phyloP scores from a whole-genome alignment of 2,888 invertebrate species.

The Merodon equestris region DNA sequence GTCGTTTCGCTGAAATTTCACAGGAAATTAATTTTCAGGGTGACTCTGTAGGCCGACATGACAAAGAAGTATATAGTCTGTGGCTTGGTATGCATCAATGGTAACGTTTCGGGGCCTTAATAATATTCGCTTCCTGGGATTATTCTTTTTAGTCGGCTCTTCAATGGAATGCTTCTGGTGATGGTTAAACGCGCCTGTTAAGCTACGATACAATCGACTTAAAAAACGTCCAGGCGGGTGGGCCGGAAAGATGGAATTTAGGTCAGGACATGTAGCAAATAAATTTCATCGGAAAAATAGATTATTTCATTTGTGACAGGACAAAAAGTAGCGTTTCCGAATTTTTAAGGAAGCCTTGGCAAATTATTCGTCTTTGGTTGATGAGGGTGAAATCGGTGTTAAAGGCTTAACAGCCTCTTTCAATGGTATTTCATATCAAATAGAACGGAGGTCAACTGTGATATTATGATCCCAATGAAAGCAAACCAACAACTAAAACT shows the following conservation, averaged over 20 bases:
- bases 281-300: conserved; percentile 41
- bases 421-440: no score
- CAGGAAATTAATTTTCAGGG: conserved; percentile 62
- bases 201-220: conserved; percentile 36
- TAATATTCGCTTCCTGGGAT: conserved; percentile 26
- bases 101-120: conserved; percentile 2
- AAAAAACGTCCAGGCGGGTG: conserved; percentile 33
- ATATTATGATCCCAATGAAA: no score
- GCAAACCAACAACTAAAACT: no score
- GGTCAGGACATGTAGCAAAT: conserved; percentile 35
- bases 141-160: conserved; percentile 3
- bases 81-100: conserved; percentile 42
- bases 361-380: no score
- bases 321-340: conserved; percentile 38
- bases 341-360: conserved; percentile 30
- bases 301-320: conserved; percentile 41
- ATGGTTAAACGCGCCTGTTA: conserved; percentile 49
- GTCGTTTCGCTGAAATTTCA: conserved; percentile 52
- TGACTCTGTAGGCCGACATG: conserved; percentile 21
- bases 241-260: no score
- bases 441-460: no score
- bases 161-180: conserved; percentile 18
- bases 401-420: no score
- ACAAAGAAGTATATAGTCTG: conserved; percentile 6
- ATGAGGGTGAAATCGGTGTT: no score